Base-by-base conservation (phyloP, 2,113 vertebrate genomes). In the Scomber colias region DNA sequence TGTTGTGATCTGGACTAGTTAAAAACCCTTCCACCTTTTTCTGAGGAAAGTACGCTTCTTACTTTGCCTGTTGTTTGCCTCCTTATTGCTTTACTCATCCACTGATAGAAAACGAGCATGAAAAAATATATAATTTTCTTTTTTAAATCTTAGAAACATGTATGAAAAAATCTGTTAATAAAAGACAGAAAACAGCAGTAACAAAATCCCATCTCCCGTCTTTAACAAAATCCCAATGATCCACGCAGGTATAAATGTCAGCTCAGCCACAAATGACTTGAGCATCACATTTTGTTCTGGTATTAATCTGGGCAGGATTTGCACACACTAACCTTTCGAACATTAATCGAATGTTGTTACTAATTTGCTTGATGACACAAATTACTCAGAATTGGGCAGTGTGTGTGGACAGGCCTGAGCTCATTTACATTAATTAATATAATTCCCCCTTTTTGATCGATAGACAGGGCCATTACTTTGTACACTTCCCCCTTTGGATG, bases 381-480 rank as follows among this genome's bases (percentile, higher is more conserved):
- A 92, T 88, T 6, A 81, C 74, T 79, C 67, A 4, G 30, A 82
- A 85, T 81, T 69, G 77, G 21, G 55, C 70, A 12, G 30, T 56
- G 71, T 84, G 61, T 75, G 69, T 15, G 14, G 51, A 70, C 79
- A 50, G 79, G 49, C 48, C 72, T 75, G 16, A 79, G 64, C 85
- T 85, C 62, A 81, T 92, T 92, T 90, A 72, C 81, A 72, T 83
- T 70, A 73, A 91, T 92, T 89, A 85, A 90, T 91, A 90, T 88
- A 75, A 90, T 85, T 80, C 68, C 51, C 31, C 49, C 21, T 21
- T 35, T 90, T 81, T 92, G 85, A 92, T 93, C 87, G 51, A 94
- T 93, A 76, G 68, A 81, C 82, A 71, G 48, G 66, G 35, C 76
- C 63, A 77, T 88, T 85, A 56, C 83, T 90, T 81, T 80, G 78